Evolutionary conservation across 1,140 invertebrate species (phyloP).

Genomic region (Samia ricini): DNA sequence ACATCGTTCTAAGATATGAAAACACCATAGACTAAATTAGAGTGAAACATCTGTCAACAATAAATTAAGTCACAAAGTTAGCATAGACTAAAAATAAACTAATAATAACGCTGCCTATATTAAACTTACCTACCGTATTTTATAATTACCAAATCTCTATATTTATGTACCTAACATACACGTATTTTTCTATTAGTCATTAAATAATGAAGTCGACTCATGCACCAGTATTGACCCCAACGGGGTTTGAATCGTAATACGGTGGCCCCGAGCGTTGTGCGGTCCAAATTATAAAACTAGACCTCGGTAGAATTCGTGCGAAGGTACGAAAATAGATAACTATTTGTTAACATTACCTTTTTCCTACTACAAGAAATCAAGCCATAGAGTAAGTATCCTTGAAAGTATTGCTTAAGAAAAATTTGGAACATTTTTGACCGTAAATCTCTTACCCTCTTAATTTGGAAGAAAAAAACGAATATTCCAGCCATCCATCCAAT

Average conservation of each 20-base stretch:
- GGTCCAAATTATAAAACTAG: conserved; percentile 2
- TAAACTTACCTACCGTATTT: neutral
- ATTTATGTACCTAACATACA: conserved; percentile 10
- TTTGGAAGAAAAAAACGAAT: too few species aligned
- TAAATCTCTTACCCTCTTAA: too few species aligned
- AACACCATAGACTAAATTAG: too few species aligned
- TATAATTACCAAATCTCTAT: conserved; percentile 10
- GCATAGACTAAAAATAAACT: too few species aligned
- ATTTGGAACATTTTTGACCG: too few species aligned
- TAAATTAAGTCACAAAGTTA: too few species aligned
- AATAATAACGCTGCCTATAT: too few species aligned
- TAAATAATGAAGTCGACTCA: conserved; percentile 5
- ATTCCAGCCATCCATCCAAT: too few species aligned
- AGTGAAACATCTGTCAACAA: too few species aligned
- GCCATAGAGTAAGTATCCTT: too few species aligned
- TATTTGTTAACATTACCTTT: neutral
- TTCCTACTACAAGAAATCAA: neutral
- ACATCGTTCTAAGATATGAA: too few species aligned
- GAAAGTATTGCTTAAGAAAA: too few species aligned
- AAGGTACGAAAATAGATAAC: neutral
- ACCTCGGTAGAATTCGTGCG: neutral
- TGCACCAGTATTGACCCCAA: conserved; percentile 22
- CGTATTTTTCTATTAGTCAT: conserved; percentile 12
- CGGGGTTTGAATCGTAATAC: conserved; percentile 19
- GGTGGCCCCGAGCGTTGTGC: conserved; percentile 4